A percentile compares a stretch with the other conserved stretches of the same genome.
Evolutionary conservation across 2,888 invertebrate species (phyloP).

Genomic region (Plutella xylostella): DNA sequence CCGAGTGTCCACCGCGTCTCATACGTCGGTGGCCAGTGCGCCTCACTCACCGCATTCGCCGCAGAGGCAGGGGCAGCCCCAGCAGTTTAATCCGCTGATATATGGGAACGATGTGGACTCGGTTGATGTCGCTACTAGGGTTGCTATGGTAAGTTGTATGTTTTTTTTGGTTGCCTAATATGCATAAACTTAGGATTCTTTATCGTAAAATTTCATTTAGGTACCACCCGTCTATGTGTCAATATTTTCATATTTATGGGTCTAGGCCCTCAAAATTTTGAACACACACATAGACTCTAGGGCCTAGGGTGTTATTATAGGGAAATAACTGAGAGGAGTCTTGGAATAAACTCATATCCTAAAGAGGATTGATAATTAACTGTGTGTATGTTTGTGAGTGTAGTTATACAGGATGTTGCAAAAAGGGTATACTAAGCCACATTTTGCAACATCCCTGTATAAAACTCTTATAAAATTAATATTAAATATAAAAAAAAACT

Average conservation of each 20-base stretch:
- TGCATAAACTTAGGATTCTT: neutral
- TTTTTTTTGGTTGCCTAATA: neutral
- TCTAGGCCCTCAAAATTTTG: neutral
- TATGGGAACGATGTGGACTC: constrained; percentile 96
- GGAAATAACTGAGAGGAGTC: no score
- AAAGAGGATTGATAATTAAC: no score
- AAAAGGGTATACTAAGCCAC: no score
- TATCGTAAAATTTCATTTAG: neutral
- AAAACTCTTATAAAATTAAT: no score
- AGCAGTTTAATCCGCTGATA: constrained; percentile 87
- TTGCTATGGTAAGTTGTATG: constrained; percentile 85
- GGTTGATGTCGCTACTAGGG: constrained; percentile 97
- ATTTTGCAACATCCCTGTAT: no score
- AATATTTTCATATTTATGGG: neutral
- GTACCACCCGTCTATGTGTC: neutral
- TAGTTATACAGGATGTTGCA: no score
- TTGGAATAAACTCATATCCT: no score
- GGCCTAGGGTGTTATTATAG: no score
- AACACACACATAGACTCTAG: neutral
- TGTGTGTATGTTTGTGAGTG: no score
- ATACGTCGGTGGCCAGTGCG: constrained; percentile 41
- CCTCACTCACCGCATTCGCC: constrained; percentile 46
- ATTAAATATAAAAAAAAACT: no score
- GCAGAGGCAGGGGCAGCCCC: constrained; percentile 48
- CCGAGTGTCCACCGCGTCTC: constrained; percentile 40